Conservation (phyloP, 2,888 invertebrate species). For the Didymodactylos carnosus region DNA sequence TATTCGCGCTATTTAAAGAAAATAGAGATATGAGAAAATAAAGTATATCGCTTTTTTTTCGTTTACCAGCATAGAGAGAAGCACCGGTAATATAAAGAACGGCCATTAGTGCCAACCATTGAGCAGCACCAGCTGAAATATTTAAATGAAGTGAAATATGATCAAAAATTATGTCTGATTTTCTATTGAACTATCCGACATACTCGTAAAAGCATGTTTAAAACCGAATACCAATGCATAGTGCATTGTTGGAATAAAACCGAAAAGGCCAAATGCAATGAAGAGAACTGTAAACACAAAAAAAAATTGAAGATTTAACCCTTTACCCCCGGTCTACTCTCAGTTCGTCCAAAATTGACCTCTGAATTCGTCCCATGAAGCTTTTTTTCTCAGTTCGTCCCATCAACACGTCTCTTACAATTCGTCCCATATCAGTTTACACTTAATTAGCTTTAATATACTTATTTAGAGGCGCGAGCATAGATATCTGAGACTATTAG, state of each 20-base stretch:
- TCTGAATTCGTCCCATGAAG: too few relatives aligned
- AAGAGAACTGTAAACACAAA: constrained; percentile 51
- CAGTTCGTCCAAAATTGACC: too few relatives aligned
- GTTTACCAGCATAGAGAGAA: constrained; percentile 63
- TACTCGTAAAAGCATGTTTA: constrained; percentile 57
- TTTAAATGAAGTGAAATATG: background rate
- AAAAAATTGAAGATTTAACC: too few relatives aligned
- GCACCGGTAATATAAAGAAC: constrained; percentile 83
- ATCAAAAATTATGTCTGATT: background rate
- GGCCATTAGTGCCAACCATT: constrained; percentile 83
- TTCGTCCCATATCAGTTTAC: too few relatives aligned
- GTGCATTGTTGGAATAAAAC: constrained; percentile 88
- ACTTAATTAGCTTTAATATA: too few relatives aligned
- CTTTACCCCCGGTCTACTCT: too few relatives aligned
- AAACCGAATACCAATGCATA: constrained; percentile 84
- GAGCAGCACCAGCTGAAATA: constrained; percentile 60
- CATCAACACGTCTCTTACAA: too few relatives aligned
- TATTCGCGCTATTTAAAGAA: constrained; percentile 46
- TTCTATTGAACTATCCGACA: background rate
- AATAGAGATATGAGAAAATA: background rate
- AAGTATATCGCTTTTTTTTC: background rate
- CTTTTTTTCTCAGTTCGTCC: too few relatives aligned
- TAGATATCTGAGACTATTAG: too few relatives aligned
- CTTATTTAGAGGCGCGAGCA: too few relatives aligned
- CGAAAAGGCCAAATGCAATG: constrained; percentile 83